Base-by-base conservation (phyloP, 2,797 vertebrate species). In the Apogon hyalosoma region DNA sequence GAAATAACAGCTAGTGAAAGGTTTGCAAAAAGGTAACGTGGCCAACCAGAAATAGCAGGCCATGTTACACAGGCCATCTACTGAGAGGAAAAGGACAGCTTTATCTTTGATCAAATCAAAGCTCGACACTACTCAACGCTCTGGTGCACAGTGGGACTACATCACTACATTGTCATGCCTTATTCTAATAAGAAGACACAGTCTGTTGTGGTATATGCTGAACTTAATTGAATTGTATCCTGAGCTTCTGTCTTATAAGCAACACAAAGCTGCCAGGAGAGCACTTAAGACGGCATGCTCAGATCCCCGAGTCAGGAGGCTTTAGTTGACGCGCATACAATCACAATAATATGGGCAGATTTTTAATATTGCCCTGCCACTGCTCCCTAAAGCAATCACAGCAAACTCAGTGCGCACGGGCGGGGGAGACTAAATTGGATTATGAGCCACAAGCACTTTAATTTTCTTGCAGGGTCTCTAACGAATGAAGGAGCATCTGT, bases 391-490 rank as follows among this genome's bases (percentile, higher is more conserved):
- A 93, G 92, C 87, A 93, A 93, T 93, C 91, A 88, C 71, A 47
- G 83, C 76, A 81, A 84, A 82, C 83, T 80, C 63, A 39, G 77
- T 65, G 47, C 19, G 28, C 73, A 73, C 57, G 72, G 78, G 80
- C 24, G 77, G 70, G 85, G 82, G 85, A 70, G 75, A 66, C 80
- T 54, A 89, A 91, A 95, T 93, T 94, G 90, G 90, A 94, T 95
- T 94, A 94, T 73, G 75, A 83, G 82, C 92, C 90, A 91, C 87
- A 77, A 92, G 91, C 92, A 92, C 92, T 94, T 94, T 91, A 83
- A 94, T 93, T 94, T 94, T 89, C 90, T 57, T 89, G 82, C 57
- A 43, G 67, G 71, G 75, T 77, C 79, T 75, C 79, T 90, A 90
- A 88, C 58, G 63, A 87, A 88, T 69, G 75, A 86, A 85, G 76